Evolutionary conservation across 35 echinoderm and acorn worm species (phyloP).

Genomic region (Apostichopus japonicus): DNA sequence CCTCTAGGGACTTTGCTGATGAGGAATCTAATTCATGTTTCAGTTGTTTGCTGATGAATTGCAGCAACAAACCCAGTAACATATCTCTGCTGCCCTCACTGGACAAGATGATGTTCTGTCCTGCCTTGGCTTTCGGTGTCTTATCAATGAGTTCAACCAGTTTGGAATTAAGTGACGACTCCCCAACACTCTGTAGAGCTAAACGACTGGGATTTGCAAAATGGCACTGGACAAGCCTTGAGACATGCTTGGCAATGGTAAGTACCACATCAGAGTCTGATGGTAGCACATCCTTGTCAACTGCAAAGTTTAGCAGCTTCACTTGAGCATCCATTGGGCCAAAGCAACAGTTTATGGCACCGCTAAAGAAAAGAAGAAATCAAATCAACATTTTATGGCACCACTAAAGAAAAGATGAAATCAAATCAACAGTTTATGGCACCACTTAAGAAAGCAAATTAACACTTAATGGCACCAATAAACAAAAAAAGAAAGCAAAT

Average conservation of each 20-base stretch:
- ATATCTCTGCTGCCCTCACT: constrained; percentile 79
- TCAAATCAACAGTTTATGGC: constrained; percentile 77
- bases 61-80: constrained; percentile 83
- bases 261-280: constrained; percentile 66
- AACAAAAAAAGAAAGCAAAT: background rate
- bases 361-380: constrained; percentile 56
- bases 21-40: constrained; percentile 63
- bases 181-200: constrained; percentile 52
- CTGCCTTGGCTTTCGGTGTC: constrained; percentile 52
- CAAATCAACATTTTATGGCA: constrained; percentile 77
- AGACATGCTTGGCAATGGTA: constrained; percentile 67
- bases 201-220: constrained; percentile 55
- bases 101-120: constrained; percentile 52
- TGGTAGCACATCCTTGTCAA: constrained; percentile 77
- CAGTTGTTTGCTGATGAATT: constrained; percentile 79
- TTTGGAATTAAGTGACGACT: constrained; percentile 53
- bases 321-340: constrained; percentile 97
- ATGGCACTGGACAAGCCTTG: constrained; percentile 69
- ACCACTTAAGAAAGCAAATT: constrained; percentile 73
- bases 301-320: constrained; percentile 73
- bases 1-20: constrained; percentile 48
- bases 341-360: constrained; percentile 76
- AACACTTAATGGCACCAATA: constrained; percentile 78
- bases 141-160: constrained; percentile 71
- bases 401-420: constrained; percentile 62